These are phyloP conservation scores for Liolophura sinensis DNA, from an alignment of 1,140 invertebrate species.

Conservation along the genomic window DNA sequence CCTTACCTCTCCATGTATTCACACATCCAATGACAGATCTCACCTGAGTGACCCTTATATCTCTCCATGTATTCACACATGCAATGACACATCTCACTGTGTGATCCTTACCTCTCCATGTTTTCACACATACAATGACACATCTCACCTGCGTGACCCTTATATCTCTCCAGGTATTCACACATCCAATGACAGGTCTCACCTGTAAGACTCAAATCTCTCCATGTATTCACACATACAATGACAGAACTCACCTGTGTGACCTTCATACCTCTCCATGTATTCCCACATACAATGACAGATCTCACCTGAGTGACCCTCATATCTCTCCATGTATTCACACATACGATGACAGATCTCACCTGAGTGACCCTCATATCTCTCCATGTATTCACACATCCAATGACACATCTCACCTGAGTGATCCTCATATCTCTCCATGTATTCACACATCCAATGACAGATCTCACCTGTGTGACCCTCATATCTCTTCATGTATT, in stretches of 20 bases:
- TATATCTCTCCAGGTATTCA: constrained; percentile 65
- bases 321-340: constrained; percentile 74
- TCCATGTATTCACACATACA: constrained; percentile 66
- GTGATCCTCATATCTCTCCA: constrained; percentile 79
- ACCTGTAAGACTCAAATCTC: constrained; percentile 84
- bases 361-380: constrained; percentile 84
- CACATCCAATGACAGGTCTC: constrained; percentile 12
- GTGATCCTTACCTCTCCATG: constrained; percentile 73
- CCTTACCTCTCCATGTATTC: constrained; percentile 76
- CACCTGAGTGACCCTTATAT: constrained; percentile 83
- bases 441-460: constrained; percentile 55
- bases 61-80: constrained; percentile 68
- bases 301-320: constrained; percentile 76
- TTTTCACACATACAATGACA: neutral
- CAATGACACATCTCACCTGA: constrained; percentile 66
- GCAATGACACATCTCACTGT: constrained; percentile 64
- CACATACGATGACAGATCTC: constrained; percentile 12
- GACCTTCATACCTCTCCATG: constrained; percentile 78
- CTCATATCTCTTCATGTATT: constrained; percentile 76
- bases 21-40: neutral
- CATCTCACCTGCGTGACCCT: constrained; percentile 76
- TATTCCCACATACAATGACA: constrained; percentile 47
- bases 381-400: constrained; percentile 66
- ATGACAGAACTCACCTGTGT: constrained; percentile 69
- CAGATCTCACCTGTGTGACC: constrained; percentile 74